phyloP scores from a whole-genome alignment of 2,113 vertebrate species.

The Albula glossodonta region DNA sequence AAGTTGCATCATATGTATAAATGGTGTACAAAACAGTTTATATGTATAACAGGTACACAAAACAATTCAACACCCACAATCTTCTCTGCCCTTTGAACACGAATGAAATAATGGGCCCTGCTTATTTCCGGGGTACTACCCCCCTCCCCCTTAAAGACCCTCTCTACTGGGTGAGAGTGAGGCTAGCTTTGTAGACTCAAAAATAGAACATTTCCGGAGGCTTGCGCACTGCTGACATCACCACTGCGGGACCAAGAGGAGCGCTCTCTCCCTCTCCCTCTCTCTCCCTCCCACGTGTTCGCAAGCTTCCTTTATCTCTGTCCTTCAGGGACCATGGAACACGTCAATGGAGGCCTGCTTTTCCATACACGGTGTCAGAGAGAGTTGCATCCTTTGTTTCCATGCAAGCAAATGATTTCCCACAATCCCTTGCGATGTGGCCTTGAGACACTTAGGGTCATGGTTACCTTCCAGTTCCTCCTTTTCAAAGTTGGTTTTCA shows the following conservation, averaged over 20 bases:
- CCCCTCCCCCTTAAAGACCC: not conserved
- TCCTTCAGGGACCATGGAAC: not conserved
- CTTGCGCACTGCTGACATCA: not conserved
- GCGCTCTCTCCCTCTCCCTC: not conserved
- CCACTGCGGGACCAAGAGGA: not conserved
- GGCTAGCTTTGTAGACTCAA: not conserved
- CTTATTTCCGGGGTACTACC: not conserved
- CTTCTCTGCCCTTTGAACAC: not conserved
- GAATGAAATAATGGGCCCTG: not conserved
- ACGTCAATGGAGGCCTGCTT: not conserved
- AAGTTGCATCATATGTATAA: too few relatives aligned
- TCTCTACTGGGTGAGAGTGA: not conserved
- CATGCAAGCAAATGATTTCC: not conserved
- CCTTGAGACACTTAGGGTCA: not conserved
- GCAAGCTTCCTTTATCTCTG: not conserved
- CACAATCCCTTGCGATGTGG: not conserved
- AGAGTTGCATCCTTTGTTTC: not conserved
- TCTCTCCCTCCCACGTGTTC: not conserved
- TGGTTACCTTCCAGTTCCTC: slow-evolving; percentile 95
- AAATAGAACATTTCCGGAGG: slow-evolving; percentile 8
- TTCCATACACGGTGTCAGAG: too few relatives aligned
- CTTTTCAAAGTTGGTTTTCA: slow-evolving; percentile 98
- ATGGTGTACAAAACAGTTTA: too few relatives aligned
- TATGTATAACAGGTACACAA: not conserved
- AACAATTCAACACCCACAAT: not conserved